These are phyloP conservation scores for Lamellibrachia columna DNA, from an alignment of 2,888 invertebrate genomes.

Conservation along the genomic window DNA sequence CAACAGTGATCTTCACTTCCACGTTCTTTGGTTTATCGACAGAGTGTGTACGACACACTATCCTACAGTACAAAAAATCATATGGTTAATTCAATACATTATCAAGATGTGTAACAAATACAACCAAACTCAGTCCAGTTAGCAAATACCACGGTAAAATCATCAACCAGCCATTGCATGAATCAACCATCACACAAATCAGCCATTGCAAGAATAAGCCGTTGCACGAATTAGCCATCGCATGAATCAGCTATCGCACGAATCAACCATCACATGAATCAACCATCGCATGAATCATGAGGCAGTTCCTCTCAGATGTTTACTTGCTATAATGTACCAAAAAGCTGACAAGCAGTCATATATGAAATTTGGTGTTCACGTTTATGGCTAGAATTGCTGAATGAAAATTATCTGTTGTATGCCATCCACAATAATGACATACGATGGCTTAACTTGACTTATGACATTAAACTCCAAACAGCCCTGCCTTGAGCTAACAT, in stretches of 20 bases:
- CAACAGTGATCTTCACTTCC: constrained; percentile 28
- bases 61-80: constrained; percentile 27
- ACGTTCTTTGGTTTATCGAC: constrained; percentile 8
- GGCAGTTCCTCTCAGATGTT: no score
- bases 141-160: background rate
- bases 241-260: background rate
- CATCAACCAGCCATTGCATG: background rate
- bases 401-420: no score
- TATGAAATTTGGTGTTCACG: no score
- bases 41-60: constrained; percentile 29
- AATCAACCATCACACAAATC: background rate
- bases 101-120: background rate
- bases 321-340: no score
- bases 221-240: background rate
- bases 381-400: no score
- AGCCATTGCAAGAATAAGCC: background rate
- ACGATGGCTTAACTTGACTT: no score
- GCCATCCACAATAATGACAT: no score
- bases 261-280: background rate
- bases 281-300: background rate
- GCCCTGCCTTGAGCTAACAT: no score
- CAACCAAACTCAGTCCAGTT: background rate
- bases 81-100: background rate
- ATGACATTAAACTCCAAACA: no score
- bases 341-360: no score